Base-by-base conservation (phyloP, 2,113 vertebrate species). In the Gavia stellata region DNA sequence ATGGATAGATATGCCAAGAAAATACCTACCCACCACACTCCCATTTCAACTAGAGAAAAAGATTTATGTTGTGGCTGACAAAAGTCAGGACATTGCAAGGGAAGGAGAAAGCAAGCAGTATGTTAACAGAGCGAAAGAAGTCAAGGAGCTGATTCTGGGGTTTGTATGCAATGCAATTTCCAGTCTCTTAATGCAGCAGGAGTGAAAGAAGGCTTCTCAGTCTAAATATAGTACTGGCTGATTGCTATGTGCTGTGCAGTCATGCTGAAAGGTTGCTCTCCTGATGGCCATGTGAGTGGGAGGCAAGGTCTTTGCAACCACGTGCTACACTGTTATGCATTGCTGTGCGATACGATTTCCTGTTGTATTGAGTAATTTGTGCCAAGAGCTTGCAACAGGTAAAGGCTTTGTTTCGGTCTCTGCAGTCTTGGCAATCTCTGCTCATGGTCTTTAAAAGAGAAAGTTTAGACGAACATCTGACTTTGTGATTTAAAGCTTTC, bases 241-340 rank as follows among this genome's bases (percentile, higher is more conserved):
- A 70, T 59, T 84, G n/a, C 80, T 83, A 0, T 77, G 62, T 38
- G 52, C 77, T 96, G 40, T 87, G 86, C 50, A 78, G 42, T 90
- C 74, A 8, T 58, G 68, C 81, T 72, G 88, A 88, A 92, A 94
- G 16, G 19, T 81, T 92, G 85, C 68, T 94, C 73, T 72, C 73
- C 91, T 77, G 34, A 58, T 75, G 82, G 38, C 40, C n/a, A 7
- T 7, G 25, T 56, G 53, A 47, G 62, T 58, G 68, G 80, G 61
- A 79, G 44, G 44, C 33, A 56, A 86, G 25, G 36, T 87, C 56
- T 45, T 56, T 89, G 62, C 75, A 78, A n/a, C 23, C 36, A 92
- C 66, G 58, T 7, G 4, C 36, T 88, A 31, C 13, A 7, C 34
- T 3, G 1, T 34, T 81, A 28, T 11, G 49, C 36, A 12, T 44